Evolutionary conservation across 2,113 vertebrate genomes (phyloP), one percentile per base, ranked within the genome.

Genomic region (Anolis sagrei): DNA sequence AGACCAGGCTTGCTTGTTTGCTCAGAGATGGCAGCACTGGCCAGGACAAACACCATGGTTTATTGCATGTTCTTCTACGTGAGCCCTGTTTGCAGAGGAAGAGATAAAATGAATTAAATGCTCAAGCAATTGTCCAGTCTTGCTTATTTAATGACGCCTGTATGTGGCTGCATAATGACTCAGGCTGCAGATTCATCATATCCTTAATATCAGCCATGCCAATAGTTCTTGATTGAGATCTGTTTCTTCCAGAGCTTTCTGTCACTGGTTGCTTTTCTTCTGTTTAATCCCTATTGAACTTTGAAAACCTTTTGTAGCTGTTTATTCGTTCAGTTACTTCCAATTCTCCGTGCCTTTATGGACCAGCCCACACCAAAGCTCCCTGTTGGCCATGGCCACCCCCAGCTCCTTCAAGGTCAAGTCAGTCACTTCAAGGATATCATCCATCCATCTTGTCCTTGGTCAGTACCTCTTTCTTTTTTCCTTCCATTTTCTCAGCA

Each of bases 31-130:
- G 91, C 66, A 92, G 88, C 51, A 86, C 87, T 7, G 14, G 82
- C 89, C 29, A 64, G 88, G 79, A 78, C 81, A 91, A 87, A 82
- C 81, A 92, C 79, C 85, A 88, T 86, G 62, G 77, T 90, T 87
- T 89, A 88, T 92, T 92, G 76, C 64, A 64, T 51, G 10, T 69
- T 21, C 7, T 73, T 39, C 62, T 81, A 83, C 64, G 51, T 91
- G 27, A 70, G 58, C 25, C 89, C 34, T 89, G 77, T 92, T 94
- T 93, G 76, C 86, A 84, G 82, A 90, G 90, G 11, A n/a, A 69
- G 72, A 80, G 87, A 88, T 90, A 89, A 89, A 91, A 58, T 76
- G 73, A 90, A 81, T 81, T 82, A 91, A 93, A 78, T 48, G 81
- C 25, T 13, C 2, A 83, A 81, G 88, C 54, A 0, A 0, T 51